A percentile compares a stretch with the other conserved stretches of the same genome.
These are phyloP conservation scores for Monodelphis domestica DNA, from an alignment of 2,797 vertebrate species.

Conservation along the genomic window DNA sequence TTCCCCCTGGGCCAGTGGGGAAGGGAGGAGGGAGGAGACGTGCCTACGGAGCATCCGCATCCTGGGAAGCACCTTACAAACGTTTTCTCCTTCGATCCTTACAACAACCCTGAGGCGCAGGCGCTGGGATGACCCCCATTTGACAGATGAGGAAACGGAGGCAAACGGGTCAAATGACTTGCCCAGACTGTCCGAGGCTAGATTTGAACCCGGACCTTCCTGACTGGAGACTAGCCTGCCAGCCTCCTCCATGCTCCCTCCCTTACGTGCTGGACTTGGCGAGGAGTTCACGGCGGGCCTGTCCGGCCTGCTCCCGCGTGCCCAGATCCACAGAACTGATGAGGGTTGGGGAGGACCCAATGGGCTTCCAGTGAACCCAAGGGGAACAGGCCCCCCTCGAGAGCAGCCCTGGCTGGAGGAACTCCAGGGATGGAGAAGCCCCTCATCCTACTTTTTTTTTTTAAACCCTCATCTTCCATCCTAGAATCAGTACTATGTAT, in stretches of 20 bases:
- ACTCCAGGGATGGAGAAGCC: not conserved
- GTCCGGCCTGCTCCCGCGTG: too few relatives aligned
- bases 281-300: too few relatives aligned
- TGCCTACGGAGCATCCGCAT: not conserved
- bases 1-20: not conserved
- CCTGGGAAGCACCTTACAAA: not conserved
- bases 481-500: too few relatives aligned
- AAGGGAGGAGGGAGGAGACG: not conserved
- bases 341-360: not conserved
- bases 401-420: not conserved
- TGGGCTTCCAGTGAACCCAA: not conserved
- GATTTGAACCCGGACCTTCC: not conserved
- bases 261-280: not conserved
- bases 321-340: not conserved
- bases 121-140: not conserved
- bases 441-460: not conserved
- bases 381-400: not conserved
- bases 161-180: not conserved
- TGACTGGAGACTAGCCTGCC: not conserved
- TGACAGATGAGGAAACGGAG: not conserved
- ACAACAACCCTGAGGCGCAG: not conserved
- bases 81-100: not conserved
- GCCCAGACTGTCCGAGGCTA: not conserved
- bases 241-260: not conserved
- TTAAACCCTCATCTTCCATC: too few relatives aligned